These are phyloP conservation scores for Chaunax sp. DNA, from an alignment of 2,797 vertebrate species.

Conservation along the genomic window DNA sequence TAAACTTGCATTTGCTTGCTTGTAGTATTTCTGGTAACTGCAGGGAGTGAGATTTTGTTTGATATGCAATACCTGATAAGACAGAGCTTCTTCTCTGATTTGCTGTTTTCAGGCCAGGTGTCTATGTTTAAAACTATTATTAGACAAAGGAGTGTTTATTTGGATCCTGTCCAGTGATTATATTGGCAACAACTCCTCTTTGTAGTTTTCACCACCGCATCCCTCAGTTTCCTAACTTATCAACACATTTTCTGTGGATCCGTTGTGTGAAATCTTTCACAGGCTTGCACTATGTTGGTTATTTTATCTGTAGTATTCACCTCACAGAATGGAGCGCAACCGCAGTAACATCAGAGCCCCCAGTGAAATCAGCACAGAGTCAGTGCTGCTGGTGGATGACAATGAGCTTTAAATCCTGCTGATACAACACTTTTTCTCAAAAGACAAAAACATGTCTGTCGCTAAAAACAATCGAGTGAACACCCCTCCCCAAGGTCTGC, in stretches of 20 bases:
- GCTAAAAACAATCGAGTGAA: slow-evolving; percentile 49
- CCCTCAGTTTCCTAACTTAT: background rate
- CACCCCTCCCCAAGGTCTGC: slow-evolving; percentile 43
- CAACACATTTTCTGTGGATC: slow-evolving; percentile 9
- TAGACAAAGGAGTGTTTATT: background rate
- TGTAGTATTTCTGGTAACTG: too few species aligned
- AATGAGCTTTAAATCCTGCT: slow-evolving; percentile 72
- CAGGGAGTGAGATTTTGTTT: too few species aligned
- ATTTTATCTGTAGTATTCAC: background rate
- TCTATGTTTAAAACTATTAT: background rate
- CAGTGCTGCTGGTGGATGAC: slow-evolving; percentile 46
- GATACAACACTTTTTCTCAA: slow-evolving; percentile 68
- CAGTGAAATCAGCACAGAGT: slow-evolving; percentile 16
- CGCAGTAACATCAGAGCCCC: background rate
- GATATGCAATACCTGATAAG: too few species aligned
- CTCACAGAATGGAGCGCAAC: background rate
- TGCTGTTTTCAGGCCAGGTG: too few species aligned
- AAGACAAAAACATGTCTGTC: slow-evolving; percentile 77
- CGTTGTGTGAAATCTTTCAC: background rate
- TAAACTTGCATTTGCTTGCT: too few species aligned
- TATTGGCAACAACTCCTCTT: background rate
- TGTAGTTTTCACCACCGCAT: slow-evolving; percentile 1
- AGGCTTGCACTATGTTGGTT: background rate
- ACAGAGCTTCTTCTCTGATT: too few species aligned
- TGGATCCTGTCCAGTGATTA: background rate